Conservation (phyloP, 2,797 vertebrate species). For the Acanthis flammea region DNA sequence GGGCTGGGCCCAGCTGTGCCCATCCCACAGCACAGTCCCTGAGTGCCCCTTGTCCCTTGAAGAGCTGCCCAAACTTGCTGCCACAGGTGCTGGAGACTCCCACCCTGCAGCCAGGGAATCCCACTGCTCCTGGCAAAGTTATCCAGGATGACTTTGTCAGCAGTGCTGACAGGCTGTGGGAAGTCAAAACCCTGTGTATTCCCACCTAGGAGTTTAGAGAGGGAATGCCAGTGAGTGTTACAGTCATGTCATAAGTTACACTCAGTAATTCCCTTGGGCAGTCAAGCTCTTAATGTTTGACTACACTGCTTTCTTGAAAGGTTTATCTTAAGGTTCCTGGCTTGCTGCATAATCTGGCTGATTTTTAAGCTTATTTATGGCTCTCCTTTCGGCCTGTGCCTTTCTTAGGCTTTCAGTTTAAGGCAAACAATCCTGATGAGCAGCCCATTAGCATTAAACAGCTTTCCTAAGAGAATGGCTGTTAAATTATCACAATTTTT, state of each 20-base stretch:
- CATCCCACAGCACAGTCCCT: not conserved
- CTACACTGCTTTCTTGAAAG: not conserved
- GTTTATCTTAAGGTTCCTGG: not conserved
- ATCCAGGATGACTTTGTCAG: not conserved
- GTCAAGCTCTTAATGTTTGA: not conserved
- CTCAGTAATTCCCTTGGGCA: not conserved
- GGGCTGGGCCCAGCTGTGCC: not conserved
- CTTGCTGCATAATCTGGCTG: not conserved
- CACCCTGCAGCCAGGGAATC: not conserved
- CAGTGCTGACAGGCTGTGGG: not conserved
- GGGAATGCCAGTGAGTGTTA: not conserved
- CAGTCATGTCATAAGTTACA: not conserved
- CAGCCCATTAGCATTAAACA: slow-evolving; percentile 10
- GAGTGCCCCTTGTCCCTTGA: not conserved
- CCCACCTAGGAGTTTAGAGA: not conserved
- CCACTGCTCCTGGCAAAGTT: not conserved
- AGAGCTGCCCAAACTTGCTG: not conserved
- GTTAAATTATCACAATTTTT: slow-evolving; percentile 35
- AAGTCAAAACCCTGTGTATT: not conserved
- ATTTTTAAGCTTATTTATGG: slow-evolving; percentile 13
- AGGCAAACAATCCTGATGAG: slow-evolving; percentile 43
- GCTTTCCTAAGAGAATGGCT: slow-evolving; percentile 5
- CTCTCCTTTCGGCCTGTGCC: not conserved
- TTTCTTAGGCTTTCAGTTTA: not conserved
- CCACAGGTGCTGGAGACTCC: not conserved